Conservation (phyloP, 2,113 vertebrate genomes). For the Maccullochella peelii region DNA sequence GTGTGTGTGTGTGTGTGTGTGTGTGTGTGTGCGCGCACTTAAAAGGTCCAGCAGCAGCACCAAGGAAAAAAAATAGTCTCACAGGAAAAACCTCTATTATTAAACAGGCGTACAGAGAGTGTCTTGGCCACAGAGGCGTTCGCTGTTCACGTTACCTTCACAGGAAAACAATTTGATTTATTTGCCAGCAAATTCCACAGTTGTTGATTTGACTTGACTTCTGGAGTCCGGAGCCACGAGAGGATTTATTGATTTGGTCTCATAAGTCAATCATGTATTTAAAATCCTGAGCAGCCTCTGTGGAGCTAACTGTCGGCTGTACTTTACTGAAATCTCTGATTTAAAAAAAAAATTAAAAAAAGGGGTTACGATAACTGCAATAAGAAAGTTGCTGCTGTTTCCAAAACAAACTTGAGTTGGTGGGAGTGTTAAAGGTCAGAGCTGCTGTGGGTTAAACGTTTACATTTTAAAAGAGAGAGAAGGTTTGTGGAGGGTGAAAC, state of each 20-base stretch:
- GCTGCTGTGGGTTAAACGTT: not conserved
- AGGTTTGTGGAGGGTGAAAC: too few species aligned
- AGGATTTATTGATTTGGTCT: slow-evolving; percentile 49
- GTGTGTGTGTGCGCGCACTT: slow-evolving; percentile 33
- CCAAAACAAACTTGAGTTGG: not conserved
- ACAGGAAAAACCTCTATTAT: slow-evolving; percentile 53
- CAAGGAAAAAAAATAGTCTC: slow-evolving; percentile 49
- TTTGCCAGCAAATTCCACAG: slow-evolving; percentile 26
- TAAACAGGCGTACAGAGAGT: slow-evolving; percentile 15
- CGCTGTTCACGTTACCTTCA: not conserved
- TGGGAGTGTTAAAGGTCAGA: not conserved
- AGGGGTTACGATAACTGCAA: not conserved
- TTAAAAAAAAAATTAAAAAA: not conserved
- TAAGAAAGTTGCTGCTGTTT: not conserved
- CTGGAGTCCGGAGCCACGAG: slow-evolving; percentile 1
- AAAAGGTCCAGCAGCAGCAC: slow-evolving; percentile 31
- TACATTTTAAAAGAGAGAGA: too few species aligned
- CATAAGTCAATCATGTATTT: slow-evolving; percentile 43
- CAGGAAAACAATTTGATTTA: slow-evolving; percentile 34
- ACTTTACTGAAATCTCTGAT: not conserved
- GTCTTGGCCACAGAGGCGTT: not conserved
- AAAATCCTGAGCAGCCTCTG: slow-evolving; percentile 27
- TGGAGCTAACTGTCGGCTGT: not conserved
- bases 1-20: slow-evolving; percentile 4
- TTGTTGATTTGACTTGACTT: slow-evolving; percentile 40